Evolutionary conservation across 2,113 vertebrate genomes (phyloP).

Genomic region (Felis chaus): DNA sequence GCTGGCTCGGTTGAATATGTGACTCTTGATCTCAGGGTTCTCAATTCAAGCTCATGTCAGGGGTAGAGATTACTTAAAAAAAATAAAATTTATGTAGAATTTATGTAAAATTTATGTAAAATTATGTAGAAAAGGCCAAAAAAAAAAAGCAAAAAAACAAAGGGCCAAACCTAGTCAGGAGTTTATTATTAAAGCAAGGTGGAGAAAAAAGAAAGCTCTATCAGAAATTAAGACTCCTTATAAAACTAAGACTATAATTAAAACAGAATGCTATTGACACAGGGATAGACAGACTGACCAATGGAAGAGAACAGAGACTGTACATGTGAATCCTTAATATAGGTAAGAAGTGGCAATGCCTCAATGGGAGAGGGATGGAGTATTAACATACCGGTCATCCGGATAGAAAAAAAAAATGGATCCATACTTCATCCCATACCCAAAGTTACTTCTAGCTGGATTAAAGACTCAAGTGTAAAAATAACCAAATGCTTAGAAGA

Average conservation of each 20-base stretch:
- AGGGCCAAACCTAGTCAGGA: background rate
- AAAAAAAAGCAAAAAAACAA: background rate
- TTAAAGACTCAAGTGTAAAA: background rate
- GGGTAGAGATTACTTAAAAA: background rate
- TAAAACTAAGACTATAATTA: background rate
- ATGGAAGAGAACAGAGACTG: background rate
- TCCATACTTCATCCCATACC: background rate
- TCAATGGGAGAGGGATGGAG: background rate
- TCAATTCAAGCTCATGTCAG: background rate
- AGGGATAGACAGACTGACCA: accelerated
- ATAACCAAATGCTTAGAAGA: background rate
- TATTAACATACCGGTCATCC: background rate
- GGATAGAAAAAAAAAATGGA: background rate
- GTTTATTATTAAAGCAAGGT: background rate
- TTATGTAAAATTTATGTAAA: background rate
- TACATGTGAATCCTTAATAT: background rate
- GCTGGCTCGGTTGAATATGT: background rate
- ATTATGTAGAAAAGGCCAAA: too few relatives aligned
- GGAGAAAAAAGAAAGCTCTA: background rate
- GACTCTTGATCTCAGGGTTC: background rate
- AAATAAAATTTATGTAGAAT: background rate
- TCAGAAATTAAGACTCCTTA: background rate
- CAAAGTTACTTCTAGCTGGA: background rate
- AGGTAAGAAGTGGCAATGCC: background rate
- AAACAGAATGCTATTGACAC: background rate